Conservation (phyloP, 2,113 vertebrate genomes). For the Paramormyrops kingsleyae region DNA sequence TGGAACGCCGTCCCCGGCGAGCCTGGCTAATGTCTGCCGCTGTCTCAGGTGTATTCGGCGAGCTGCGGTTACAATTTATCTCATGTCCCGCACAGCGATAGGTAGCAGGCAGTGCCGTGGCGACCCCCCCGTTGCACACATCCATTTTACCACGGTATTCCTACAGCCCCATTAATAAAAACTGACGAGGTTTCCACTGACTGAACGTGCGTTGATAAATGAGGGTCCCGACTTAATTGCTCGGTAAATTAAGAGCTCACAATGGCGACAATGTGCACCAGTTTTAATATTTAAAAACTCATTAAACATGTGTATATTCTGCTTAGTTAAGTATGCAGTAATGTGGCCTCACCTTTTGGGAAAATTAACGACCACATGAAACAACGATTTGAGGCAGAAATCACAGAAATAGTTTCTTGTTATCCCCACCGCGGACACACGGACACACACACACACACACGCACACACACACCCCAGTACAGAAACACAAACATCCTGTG, state of each 20-base stretch:
- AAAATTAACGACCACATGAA: constrained; percentile 41
- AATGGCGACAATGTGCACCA: constrained; percentile 73
- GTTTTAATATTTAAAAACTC: constrained; percentile 89
- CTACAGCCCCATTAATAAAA: constrained; percentile 84
- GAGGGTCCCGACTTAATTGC: constrained; percentile 83
- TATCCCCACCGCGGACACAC: constrained; percentile 38
- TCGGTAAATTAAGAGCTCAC: constrained; percentile 87
- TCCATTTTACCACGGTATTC: constrained; percentile 78
- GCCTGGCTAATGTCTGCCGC: constrained; percentile 65
- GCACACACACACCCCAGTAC: constrained; percentile 40
- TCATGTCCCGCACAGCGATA: constrained; percentile 63
- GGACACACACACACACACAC: background rate
- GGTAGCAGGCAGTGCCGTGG: constrained; percentile 58
- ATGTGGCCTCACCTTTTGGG: constrained; percentile 48
- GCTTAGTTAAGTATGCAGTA: constrained; percentile 69
- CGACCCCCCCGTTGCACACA: constrained; percentile 74
- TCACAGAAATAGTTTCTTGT: constrained; percentile 32
- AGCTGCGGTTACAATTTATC: constrained; percentile 68
- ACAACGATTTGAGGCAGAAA: constrained; percentile 33
- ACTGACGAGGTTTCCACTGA: constrained; percentile 71
- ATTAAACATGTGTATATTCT: constrained; percentile 83
- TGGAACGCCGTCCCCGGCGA: constrained; percentile 59
- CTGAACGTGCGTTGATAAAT: constrained; percentile 82
- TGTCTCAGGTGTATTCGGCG: constrained; percentile 61
- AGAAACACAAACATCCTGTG: constrained; percentile 31